A percentile compares a stretch with the other conserved stretches of the same genome.
Evolutionary conservation across 1,140 invertebrate species (phyloP).

Genomic region (Panonychus citri): DNA sequence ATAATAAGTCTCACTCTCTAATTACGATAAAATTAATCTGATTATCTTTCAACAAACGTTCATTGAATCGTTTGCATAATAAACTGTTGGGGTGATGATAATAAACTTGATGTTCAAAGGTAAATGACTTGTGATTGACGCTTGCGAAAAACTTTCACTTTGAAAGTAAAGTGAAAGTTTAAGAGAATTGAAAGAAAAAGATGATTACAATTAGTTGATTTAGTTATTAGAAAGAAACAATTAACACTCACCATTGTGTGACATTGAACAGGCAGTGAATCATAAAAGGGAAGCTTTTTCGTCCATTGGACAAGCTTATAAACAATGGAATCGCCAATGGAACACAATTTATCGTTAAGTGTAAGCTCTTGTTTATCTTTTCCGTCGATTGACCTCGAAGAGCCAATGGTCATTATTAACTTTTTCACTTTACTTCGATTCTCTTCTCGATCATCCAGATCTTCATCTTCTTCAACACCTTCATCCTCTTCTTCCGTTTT

Average conservation of each 20-base stretch:
- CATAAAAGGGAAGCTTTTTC: slow-evolving; percentile 83
- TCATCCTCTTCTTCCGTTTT: neutral
- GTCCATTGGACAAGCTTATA: slow-evolving; percentile 96
- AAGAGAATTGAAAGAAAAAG: too few species aligned
- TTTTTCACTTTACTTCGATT: neutral
- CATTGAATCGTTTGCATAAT: too few species aligned
- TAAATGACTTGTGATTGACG: too few species aligned
- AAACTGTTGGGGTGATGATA: too few species aligned
- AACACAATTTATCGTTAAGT: slow-evolving; percentile 29
- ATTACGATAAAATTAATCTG: too few species aligned
- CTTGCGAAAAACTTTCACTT: too few species aligned
- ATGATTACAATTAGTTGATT: too few species aligned
- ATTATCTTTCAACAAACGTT: too few species aligned
- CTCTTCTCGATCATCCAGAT: neutral
- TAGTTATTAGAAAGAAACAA: too few species aligned
- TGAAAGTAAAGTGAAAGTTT: too few species aligned
- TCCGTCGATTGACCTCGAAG: neutral
- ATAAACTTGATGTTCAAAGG: too few species aligned
- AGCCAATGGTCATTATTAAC: neutral
- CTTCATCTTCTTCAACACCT: neutral
- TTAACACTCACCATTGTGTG: slow-evolving; percentile 17
- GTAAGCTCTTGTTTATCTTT: neutral
- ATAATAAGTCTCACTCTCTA: too few species aligned
- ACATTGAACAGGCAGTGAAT: slow-evolving; percentile 72
- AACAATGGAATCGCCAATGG: slow-evolving; percentile 83